These are phyloP conservation scores for Drosophila tropicalis DNA, from an alignment of 1,140 invertebrate genomes.

Conservation along the genomic window DNA sequence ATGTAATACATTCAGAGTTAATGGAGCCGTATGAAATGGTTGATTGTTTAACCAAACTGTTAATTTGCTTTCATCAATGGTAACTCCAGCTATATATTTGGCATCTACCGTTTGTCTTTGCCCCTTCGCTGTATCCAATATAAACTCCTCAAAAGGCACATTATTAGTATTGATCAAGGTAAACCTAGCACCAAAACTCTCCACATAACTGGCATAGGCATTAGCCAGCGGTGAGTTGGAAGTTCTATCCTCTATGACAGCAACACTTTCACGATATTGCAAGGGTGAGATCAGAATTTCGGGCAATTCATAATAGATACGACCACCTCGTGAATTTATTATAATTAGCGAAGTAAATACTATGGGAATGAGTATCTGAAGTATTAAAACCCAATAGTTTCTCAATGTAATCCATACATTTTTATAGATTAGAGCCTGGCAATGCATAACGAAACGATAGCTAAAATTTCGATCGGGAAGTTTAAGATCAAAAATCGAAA, in stretches of 20 bases:
- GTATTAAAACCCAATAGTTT: constrained; percentile 84
- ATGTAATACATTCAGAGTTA: constrained; percentile 86
- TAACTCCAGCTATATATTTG: constrained; percentile 68
- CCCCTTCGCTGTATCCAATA: not conserved
- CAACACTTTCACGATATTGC: constrained; percentile 8
- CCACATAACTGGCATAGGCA: constrained; percentile 6
- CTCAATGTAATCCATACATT: constrained; percentile 84
- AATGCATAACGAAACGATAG: constrained; percentile 41
- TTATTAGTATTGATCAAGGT: not conserved
- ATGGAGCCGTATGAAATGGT: constrained; percentile 88
- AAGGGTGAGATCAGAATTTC: constrained; percentile 20
- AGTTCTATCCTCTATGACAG: constrained; percentile 14
- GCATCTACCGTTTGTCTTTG: constrained; percentile 42
- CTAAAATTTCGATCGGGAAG: not conserved
- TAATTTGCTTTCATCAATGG: constrained; percentile 75
- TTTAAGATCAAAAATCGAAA: constrained; percentile 21
- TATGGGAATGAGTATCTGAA: constrained; percentile 86
- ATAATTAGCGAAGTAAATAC: constrained; percentile 86
- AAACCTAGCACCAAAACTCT: not conserved
- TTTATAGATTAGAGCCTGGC: constrained; percentile 86
- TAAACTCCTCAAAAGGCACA: constrained; percentile 11
- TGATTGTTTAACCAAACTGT: constrained; percentile 87
- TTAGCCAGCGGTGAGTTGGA: not conserved
- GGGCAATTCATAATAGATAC: constrained; percentile 27
- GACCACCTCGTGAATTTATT: constrained; percentile 71